Evolutionary conservation across 1,140 invertebrate species (phyloP), one percentile per base, ranked within the genome.

Genomic region (Heliconius nattereri): DNA sequence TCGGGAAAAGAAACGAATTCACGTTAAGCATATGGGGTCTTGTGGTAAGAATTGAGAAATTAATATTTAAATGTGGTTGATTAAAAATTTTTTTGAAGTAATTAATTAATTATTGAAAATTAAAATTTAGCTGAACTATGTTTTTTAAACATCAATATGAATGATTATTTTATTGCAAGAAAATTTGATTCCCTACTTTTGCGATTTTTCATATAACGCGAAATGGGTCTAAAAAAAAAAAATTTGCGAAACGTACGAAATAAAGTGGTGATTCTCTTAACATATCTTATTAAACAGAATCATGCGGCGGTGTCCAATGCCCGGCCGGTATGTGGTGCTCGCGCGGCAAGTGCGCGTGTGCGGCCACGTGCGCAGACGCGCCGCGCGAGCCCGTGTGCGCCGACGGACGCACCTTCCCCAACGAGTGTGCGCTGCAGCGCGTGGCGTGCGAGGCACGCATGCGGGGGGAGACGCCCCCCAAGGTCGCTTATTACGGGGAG

Each of bases 381-480:
- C 86, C 85, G 20, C 86, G 90, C 16, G 96, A 97, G 87, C 96
- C 96, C 9, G 97, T 98, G 37, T 99, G 98, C 90, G 97, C 97
- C 60, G 97, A 96, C 85, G 96, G 98, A 86, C 95, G 95, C 66
- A 98, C 97, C 1, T 98, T 98, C 90, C 90, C 95, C 76, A 98
- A 97, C 90, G 97, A 98, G 91, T 99, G 98, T 88, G 96, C 98
- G 82, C 95, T 98, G 89, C 96, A 97, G 84, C 96, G 96, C 85
- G 96, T 96, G 1, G 96, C 95, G 13, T 97, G 96, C 89, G 95
- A 96, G 81, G 94, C 95, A 72, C 84, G 87, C 32, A 94, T 95
- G 82, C 83, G 92, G 1, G 91, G 89, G 0, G 91, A 92, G 0
- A 84, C 91, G 49, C 90, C 94, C 1, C 92, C 97, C 37, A 95